Evolutionary conservation across 2,113 vertebrate species (phyloP).

Genomic region (Sorex araneus): DNA sequence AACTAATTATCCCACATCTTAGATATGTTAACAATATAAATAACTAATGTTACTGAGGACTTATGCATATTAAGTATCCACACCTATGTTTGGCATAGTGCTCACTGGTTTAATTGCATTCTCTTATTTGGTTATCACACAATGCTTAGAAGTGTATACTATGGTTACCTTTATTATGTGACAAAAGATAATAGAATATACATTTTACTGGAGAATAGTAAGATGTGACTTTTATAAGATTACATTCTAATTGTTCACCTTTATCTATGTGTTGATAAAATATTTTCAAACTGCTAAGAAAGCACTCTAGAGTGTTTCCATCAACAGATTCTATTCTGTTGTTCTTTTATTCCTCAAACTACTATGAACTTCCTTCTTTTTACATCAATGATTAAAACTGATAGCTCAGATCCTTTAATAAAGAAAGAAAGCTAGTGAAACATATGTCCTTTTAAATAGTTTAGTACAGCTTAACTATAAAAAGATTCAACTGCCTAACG

Average conservation of each 20-base stretch:
- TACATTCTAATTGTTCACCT: background rate
- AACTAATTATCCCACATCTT: background rate
- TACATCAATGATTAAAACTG: background rate
- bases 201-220: background rate
- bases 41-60: background rate
- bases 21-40: background rate
- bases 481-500: constrained; percentile 48
- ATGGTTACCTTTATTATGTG: background rate
- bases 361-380: background rate
- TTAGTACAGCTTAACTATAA: constrained; percentile 10
- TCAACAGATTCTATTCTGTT: background rate
- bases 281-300: background rate
- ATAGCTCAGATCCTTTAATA: background rate
- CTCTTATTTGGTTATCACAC: background rate
- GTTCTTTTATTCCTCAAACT: background rate
- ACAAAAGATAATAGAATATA: background rate
- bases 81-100: background rate
- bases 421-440: constrained; percentile 11
- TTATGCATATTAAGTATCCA: background rate
- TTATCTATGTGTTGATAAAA: background rate
- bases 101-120: background rate
- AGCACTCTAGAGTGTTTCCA: background rate
- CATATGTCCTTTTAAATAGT: constrained; percentile 26
- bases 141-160: constrained; percentile 1
- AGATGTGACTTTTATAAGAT: background rate